Evolutionary conservation across 2,888 invertebrate species (phyloP).

Genomic region (Drosophila buzzatii): DNA sequence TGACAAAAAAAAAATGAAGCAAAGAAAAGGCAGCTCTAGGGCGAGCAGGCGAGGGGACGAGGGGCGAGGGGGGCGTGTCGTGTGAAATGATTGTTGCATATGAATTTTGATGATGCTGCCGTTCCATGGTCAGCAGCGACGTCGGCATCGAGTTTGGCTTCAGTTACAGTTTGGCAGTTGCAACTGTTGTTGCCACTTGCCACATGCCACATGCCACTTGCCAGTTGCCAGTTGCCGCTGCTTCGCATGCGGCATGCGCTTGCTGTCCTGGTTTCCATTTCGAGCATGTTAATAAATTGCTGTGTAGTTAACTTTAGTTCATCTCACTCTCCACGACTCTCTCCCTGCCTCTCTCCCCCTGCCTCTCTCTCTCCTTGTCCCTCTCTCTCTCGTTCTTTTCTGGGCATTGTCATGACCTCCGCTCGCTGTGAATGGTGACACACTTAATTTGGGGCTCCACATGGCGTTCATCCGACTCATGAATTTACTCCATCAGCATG

Average conservation of each 20-base stretch:
- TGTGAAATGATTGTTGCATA: slow-evolving; percentile 43
- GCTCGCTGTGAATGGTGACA: slow-evolving; percentile 47
- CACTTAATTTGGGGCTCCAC: slow-evolving; percentile 62
- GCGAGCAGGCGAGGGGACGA: too few relatives aligned
- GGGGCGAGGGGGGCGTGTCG: background rate
- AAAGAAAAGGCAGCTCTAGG: background rate
- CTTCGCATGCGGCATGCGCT: background rate
- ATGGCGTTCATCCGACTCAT: slow-evolving; percentile 58
- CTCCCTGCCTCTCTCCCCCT: background rate
- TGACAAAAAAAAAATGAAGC: background rate
- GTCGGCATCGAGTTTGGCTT: background rate
- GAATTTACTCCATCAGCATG: slow-evolving; percentile 61
- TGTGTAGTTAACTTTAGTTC: slow-evolving; percentile 57
- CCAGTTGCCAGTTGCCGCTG: slow-evolving; percentile 7
- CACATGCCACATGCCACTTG: slow-evolving; percentile 20
- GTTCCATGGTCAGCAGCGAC: slow-evolving; percentile 1
- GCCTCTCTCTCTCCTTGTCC: background rate
- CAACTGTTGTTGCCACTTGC: slow-evolving; percentile 24
- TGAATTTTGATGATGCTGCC: slow-evolving; percentile 46
- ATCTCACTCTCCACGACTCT: slow-evolving; percentile 4
- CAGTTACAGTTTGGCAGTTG: slow-evolving; percentile 22
- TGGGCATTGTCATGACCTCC: slow-evolving; percentile 32
- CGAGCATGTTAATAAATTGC: slow-evolving; percentile 66
- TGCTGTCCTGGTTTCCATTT: slow-evolving; percentile 38
- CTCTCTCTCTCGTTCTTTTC: background rate